Evolutionary conservation across 2,113 vertebrate genomes (phyloP), one percentile per base, ranked within the genome.

Genomic region (Chloroceryle aenea): DNA sequence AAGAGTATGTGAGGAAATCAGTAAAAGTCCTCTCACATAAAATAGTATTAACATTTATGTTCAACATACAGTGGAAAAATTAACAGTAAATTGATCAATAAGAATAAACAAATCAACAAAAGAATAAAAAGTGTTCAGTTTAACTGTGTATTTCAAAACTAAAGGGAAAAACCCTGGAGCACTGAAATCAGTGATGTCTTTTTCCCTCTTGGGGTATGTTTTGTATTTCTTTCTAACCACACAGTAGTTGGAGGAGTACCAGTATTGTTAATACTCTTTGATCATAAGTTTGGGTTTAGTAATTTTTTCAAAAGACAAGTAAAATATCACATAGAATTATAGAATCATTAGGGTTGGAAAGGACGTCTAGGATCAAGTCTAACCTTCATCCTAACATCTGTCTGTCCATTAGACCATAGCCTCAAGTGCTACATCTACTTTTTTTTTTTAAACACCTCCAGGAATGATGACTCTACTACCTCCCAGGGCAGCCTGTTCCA

Each of bases 231-330:
- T 56, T 40, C 43, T 75, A 64, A 68, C 2, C 4, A 17, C 4
- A 10, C 1, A 21, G 27, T 32, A 42, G 50, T 12, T 63, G 30
- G 25, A 77, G 5, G 12, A 30, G 10, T 53, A 45, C 10, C 4
- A n/a, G 9, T 59, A 25, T 16, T 53, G 16, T 30, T 48, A 88
- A 14, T 36, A 94, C 8, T 80, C 29, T 53, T 84, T 45, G 38
- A 63, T 36, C 18, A 48, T 19, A 56, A 30, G 9, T 48, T 63
- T 58, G 1, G 0, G 1, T 21, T 58, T 23, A 4, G 14, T 45
- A 71, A 73, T 29, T 63, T 10, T 63, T 93, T 88, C 30, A 43
- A 84, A 85, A 87, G 7, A 40, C 12, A 61, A 61, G 29, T 9
- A n/a, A 93, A 88, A 47, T 52, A 30, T 12, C 23, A 40, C 38